Evolutionary conservation across 2,888 invertebrate species (phyloP), one percentile per base, ranked within the genome.

Genomic region (Cosmorhoe ocellata): DNA sequence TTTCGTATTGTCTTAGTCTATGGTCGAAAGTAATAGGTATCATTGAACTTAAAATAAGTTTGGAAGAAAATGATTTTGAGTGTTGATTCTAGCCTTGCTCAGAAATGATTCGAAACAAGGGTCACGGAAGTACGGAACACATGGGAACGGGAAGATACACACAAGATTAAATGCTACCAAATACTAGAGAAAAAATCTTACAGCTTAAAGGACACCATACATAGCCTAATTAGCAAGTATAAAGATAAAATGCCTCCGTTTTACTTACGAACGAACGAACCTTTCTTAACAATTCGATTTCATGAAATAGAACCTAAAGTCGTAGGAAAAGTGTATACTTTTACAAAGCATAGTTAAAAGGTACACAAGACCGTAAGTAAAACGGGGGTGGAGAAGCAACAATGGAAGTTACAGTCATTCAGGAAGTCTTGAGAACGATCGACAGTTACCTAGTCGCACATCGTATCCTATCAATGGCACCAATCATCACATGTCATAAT

Each of bases 1-100:
- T 88, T 81, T 87, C 79, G 88, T 89, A 89, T 89, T 89, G 89
- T 89, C 89, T 87, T 86, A 86, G n/a, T 80, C 86, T 87, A 88
- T 87, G 87, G 85, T 87, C 86, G 65, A 83, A 82, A 79, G 71
- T 79, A 81, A 38, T 31, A 46, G n/a, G n/a, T n/a, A n/a, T n/a
- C n/a, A n/a, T n/a, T n/a, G n/a, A n/a, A n/a, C n/a, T n/a, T n/a
- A n/a, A n/a, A n/a, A n/a, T n/a, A n/a, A n/a, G n/a, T n/a, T n/a
- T n/a, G n/a, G n/a, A n/a, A n/a, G n/a, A n/a, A n/a, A 51, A 47
- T 43, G 18, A 18, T 18, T 18, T 18, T 18, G 18, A 18, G 18
- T 18, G 18, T 18, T 18, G 51, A 56, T 59, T 66, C 63, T 65
- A 62, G 64, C 59, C 50, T 51, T 56, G 63, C 61, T 61, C 42